A percentile compares a stretch with the other conserved stretches of the same genome.
These are phyloP conservation scores for Vanessa cardui DNA, from an alignment of 2,888 invertebrate species.

Conservation along the genomic window DNA sequence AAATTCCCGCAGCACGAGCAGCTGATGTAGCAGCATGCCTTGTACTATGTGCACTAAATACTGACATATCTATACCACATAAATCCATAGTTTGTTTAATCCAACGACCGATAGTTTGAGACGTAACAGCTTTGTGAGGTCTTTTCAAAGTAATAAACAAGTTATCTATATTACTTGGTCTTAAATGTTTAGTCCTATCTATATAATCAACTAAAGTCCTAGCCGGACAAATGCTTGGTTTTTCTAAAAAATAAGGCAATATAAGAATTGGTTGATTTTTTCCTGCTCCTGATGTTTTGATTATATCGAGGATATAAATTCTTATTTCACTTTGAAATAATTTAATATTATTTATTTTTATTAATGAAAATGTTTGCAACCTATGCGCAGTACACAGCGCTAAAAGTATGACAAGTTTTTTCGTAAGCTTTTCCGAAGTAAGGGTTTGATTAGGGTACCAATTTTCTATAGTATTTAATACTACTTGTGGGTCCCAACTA, in stretches of 20 bases:
- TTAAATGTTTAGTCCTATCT: background rate
- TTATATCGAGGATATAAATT: slow-evolving; percentile 8
- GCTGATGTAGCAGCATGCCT: too few species aligned
- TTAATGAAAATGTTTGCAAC: too few species aligned
- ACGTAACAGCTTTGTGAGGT: slow-evolving; percentile 1
- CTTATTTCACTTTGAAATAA: slow-evolving; percentile 9
- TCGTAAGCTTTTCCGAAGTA: too few species aligned
- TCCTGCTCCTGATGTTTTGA: slow-evolving; percentile 15
- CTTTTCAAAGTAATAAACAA: too few species aligned
- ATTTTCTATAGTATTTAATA: background rate
- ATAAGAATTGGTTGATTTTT: slow-evolving; percentile 10
- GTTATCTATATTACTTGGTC: background rate
- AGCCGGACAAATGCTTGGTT: slow-evolving; percentile 18
- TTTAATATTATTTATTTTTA: too few species aligned
- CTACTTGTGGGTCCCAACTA: background rate
- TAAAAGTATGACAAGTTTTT: too few species aligned
- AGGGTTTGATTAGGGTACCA: too few species aligned
- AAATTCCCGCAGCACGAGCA: too few species aligned
- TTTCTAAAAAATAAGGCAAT: slow-evolving; percentile 6
- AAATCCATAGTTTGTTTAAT: too few species aligned
- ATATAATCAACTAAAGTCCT: slow-evolving; percentile 8
- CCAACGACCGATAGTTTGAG: slow-evolving; percentile 7
- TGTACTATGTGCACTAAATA: too few species aligned
- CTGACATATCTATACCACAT: too few species aligned
- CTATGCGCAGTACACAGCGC: too few species aligned